Conservation (phyloP, 2,888 invertebrate species). For the Drosophila diplacantha region DNA sequence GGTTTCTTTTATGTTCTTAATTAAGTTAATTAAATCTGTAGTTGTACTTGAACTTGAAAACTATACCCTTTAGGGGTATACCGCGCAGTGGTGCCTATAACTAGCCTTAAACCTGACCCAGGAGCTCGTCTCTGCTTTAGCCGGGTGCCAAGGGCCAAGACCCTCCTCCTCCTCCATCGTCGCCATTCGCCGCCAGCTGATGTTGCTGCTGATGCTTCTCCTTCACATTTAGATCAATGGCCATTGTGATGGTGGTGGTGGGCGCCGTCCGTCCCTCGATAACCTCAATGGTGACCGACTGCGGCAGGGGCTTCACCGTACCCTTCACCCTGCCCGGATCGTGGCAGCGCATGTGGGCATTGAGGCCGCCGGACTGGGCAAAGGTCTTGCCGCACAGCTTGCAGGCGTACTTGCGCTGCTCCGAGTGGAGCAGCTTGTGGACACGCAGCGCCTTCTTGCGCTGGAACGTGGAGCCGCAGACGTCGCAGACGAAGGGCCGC, state of each 20-base stretch:
- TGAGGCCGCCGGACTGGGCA: conserved; percentile 74
- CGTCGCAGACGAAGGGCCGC: conserved; percentile 69
- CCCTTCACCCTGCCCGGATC: conserved; percentile 38
- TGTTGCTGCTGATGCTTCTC: conserved; percentile 7
- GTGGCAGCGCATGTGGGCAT: conserved; percentile 74
- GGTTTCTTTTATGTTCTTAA: neutral
- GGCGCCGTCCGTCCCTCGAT: conserved; percentile 10
- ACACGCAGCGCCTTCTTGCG: conserved; percentile 75
- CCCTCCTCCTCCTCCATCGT: neutral
- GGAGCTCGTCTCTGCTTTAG: no score
- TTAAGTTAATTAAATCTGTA: neutral
- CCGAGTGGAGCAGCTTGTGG: conserved; percentile 72
- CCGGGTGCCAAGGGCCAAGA: conserved; percentile 2
- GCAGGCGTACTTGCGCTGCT: conserved; percentile 71
- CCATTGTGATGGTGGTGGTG: conserved; percentile 32
- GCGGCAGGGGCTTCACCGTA: conserved; percentile 17
- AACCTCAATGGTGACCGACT: conserved; percentile 19
- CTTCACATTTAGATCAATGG: conserved; percentile 35
- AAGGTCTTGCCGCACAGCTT: conserved; percentile 73
- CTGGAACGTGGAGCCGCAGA: conserved; percentile 74
- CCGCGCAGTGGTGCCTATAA: neutral
- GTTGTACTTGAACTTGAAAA: conserved; percentile 3
- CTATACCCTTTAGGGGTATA: neutral
- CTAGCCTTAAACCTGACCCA: neutral
- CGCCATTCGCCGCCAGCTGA: neutral